phyloP scores from a whole-genome alignment of 2,797 vertebrate genomes.

The Gila robusta region DNA sequence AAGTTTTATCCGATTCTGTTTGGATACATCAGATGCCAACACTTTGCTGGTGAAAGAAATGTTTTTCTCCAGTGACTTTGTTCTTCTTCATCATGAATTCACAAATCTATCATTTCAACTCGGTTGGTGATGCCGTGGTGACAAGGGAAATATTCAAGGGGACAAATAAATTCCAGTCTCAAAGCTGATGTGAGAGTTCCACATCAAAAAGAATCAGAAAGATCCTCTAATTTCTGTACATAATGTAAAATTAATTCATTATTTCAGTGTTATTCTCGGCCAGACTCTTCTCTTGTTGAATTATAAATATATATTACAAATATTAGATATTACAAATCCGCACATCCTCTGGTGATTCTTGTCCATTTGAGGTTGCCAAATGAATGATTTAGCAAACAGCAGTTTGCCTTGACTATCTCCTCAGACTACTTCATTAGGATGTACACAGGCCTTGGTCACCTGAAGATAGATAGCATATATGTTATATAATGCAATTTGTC shows the following conservation, averaged over 20 bases:
- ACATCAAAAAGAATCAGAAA: background rate
- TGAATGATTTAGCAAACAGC: constrained; percentile 6
- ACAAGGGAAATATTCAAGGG: background rate
- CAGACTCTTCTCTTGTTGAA: background rate
- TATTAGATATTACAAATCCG: background rate
- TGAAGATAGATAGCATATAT: background rate
- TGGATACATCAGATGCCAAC: background rate
- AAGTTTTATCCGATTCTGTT: background rate
- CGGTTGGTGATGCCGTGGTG: background rate
- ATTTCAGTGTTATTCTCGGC: background rate
- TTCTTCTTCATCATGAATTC: background rate
- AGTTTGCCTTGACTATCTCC: background rate
- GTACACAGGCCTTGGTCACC: constrained; percentile 7
- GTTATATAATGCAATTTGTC: background rate
- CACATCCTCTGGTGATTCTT: background rate
- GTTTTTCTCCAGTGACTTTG: background rate
- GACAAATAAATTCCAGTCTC: constrained; percentile 14
- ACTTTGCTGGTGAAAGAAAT: constrained; percentile 9
- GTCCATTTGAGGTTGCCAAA: background rate
- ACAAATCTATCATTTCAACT: background rate
- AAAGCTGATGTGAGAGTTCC: constrained; percentile 10
- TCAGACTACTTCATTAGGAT: background rate
- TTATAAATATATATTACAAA: too few relatives aligned
- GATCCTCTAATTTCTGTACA: constrained; percentile 9
- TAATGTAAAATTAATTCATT: background rate